Conservation (phyloP, 2,888 invertebrate genomes). For the Stramonita haemastoma region DNA sequence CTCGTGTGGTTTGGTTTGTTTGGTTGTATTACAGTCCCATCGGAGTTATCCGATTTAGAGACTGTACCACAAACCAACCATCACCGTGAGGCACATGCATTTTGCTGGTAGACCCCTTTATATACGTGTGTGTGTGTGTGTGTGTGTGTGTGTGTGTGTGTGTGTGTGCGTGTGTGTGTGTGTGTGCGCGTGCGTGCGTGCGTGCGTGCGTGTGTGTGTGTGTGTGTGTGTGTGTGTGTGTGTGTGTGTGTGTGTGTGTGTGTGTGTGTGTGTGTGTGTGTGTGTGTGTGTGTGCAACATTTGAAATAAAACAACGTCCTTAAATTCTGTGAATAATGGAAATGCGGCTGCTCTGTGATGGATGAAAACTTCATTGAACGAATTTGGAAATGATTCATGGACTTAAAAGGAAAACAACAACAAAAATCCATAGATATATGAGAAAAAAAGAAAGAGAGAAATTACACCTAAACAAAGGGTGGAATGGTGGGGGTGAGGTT, state of each 20-base stretch:
- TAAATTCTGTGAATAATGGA: neutral
- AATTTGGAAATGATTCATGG: neutral
- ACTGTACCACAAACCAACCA: too few species aligned
- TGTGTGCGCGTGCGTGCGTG: neutral
- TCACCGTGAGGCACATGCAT: too few species aligned
- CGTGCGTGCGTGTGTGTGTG: neutral
- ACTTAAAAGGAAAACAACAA: neutral
- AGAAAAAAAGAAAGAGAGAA: neutral
- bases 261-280: slow-evolving; percentile 28
- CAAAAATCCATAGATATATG: neutral
- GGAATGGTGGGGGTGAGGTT: too few species aligned
- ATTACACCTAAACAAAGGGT: neutral
- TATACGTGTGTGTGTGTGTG: neutral
- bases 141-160: neutral
- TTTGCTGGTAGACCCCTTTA: neutral
- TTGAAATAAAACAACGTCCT: neutral
- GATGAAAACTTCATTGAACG: too few species aligned
- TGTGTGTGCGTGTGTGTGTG: neutral
- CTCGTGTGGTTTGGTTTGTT: too few species aligned
- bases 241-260: slow-evolving; percentile 26
- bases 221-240: slow-evolving; percentile 26
- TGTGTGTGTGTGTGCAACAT: neutral
- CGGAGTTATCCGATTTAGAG: too few species aligned
- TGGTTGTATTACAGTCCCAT: too few species aligned
- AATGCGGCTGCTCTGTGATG: neutral